phyloP scores from a whole-genome alignment of 2,888 invertebrate species.

The Phengaris arion region DNA sequence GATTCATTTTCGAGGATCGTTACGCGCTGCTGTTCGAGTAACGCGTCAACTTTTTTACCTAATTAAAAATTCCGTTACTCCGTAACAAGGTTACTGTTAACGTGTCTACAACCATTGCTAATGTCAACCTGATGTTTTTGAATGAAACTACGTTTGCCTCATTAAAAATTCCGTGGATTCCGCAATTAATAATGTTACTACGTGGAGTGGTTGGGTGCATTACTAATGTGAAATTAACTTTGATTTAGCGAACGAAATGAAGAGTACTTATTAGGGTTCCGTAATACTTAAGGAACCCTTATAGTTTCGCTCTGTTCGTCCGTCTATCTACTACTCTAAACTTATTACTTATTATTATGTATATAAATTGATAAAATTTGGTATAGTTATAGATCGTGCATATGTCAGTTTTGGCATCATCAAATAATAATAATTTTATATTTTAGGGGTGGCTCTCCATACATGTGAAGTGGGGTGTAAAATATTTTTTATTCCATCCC shows the following conservation, averaged over 20 bases:
- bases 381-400: too few species aligned
- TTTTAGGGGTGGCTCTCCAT: too few species aligned
- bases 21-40: conserved; percentile 45
- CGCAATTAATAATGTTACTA: not conserved
- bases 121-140: conserved; percentile 1
- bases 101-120: not conserved
- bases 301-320: too few species aligned
- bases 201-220: not conserved
- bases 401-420: too few species aligned
- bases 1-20: conserved; percentile 55
- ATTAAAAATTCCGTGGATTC: not conserved
- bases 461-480: too few species aligned
- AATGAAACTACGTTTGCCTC: not conserved
- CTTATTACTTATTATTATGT: too few species aligned
- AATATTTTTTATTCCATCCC: too few species aligned
- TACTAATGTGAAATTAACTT: not conserved
- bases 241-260: not conserved
- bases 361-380: too few species aligned
- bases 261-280: not conserved
- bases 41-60: conserved; percentile 34
- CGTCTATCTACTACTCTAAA: too few species aligned
- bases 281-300: too few species aligned
- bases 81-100: conserved; percentile 36
- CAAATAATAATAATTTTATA: too few species aligned
- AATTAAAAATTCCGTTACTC: conserved; percentile 35